phyloP scores from a whole-genome alignment of 23 tunicate species.

The Trididemnum miniatum region DNA sequence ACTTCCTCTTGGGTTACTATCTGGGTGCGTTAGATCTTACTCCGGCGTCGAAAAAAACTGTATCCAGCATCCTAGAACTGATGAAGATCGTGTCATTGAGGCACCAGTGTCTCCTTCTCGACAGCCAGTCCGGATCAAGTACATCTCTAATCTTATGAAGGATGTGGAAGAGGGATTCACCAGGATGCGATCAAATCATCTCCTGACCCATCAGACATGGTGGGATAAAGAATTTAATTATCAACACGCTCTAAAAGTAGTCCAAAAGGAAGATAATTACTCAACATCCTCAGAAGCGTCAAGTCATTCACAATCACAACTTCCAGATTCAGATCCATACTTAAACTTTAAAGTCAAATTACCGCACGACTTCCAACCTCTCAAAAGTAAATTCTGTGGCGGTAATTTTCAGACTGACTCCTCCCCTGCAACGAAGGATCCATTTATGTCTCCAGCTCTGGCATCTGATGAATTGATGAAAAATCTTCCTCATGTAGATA shows the following conservation, averaged over 20 bases:
- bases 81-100: not conserved
- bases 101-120: slow-evolving; percentile 19
- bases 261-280: not conserved
- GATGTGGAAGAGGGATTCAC: slow-evolving; percentile 66
- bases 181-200: not conserved
- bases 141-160: slow-evolving; percentile 48
- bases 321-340: not conserved
- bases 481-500: slow-evolving; percentile 60
- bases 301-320: not conserved
- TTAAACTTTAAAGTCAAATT: slow-evolving; percentile 49
- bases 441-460: slow-evolving; percentile 72
- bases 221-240: not conserved
- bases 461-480: slow-evolving; percentile 60
- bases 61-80: slow-evolving; percentile 18
- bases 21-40: slow-evolving; percentile 61
- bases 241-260: not conserved
- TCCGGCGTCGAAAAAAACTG: slow-evolving; percentile 50
- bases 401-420: slow-evolving; percentile 42
- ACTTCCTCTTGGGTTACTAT: slow-evolving; percentile 59
- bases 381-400: slow-evolving; percentile 62
- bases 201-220: not conserved
- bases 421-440: slow-evolving; percentile 48
- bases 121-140: slow-evolving; percentile 31
- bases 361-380: slow-evolving; percentile 49
- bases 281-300: not conserved